A percentile compares a stretch with the other conserved stretches of the same genome.
Conservation (phyloP, 2,888 invertebrate genomes). For the Diarsia dahlii region DNA sequence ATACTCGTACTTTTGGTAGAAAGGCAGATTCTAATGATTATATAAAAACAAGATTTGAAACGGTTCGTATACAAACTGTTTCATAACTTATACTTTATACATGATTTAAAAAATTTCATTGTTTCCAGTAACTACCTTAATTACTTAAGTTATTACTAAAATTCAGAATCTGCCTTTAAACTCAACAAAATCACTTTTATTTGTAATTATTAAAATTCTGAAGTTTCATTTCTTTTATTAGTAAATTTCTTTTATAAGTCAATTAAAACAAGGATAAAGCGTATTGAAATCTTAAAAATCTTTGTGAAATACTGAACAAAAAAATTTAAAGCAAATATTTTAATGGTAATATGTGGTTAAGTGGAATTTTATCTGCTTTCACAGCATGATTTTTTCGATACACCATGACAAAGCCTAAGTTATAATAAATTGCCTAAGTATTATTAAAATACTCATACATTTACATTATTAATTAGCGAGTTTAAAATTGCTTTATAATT, state of each 20-base stretch:
- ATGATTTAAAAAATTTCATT: background rate
- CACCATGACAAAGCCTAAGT: constrained; percentile 37
- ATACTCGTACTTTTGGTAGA: background rate
- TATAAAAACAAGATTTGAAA: too few species aligned
- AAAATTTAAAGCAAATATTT: background rate
- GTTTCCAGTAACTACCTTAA: too few species aligned
- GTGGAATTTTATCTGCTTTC: constrained; percentile 61
- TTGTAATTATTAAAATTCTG: background rate
- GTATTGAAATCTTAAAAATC: background rate
- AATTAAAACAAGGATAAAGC: background rate
- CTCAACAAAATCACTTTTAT: background rate
- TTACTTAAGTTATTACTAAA: background rate
- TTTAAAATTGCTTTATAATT: constrained; percentile 26
- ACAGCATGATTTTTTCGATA: constrained; percentile 59
- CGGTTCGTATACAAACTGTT: background rate
- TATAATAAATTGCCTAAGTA: constrained; percentile 47
- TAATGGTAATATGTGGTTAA: constrained; percentile 80
- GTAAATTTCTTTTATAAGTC: too few species aligned
- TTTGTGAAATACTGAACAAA: background rate
- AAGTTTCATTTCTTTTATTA: background rate
- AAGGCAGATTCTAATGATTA: constrained; percentile 17
- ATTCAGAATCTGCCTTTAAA: constrained; percentile 15
- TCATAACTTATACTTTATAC: background rate
- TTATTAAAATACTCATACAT: constrained; percentile 52
- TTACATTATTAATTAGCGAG: constrained; percentile 27